Evolutionary conservation across 2,888 invertebrate species (phyloP).

Genomic region (Caenorhabditis doughertyi): DNA sequence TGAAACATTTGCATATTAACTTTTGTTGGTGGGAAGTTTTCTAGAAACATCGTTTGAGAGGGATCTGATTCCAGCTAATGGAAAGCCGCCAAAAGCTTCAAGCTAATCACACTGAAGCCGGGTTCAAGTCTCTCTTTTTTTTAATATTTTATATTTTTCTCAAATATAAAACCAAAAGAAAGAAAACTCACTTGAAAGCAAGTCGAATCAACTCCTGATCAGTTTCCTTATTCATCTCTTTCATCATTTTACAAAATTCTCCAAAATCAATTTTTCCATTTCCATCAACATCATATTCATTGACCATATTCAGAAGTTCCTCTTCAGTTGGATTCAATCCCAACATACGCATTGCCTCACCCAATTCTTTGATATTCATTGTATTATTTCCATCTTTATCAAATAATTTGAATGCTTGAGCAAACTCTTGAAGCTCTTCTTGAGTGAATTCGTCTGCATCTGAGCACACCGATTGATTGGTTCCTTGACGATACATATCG

Average conservation of each 20-base stretch:
- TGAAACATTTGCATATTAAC: constrained; percentile 6
- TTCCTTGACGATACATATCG: constrained; percentile 81
- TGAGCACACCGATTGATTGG: constrained; percentile 77
- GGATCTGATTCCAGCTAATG: no score
- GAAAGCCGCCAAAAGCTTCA: no score
- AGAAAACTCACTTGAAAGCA: constrained; percentile 80
- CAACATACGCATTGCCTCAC: constrained; percentile 82
- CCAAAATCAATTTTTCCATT: constrained; percentile 83
- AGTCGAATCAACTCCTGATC: constrained; percentile 83
- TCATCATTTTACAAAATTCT: constrained; percentile 83
- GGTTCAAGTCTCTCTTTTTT: no score
- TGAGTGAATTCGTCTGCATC: constrained; percentile 82
- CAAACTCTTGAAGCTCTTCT: constrained; percentile 83
- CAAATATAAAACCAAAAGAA: not conserved
- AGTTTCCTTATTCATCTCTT: constrained; percentile 83
- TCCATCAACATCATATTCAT: constrained; percentile 82
- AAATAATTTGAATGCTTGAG: constrained; percentile 83
- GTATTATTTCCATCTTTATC: constrained; percentile 83
- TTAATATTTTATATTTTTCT: no score
- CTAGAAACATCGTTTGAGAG: no score
- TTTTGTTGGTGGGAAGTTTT: no score
- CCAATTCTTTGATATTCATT: constrained; percentile 83
- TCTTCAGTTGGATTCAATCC: constrained; percentile 83
- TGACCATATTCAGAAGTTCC: constrained; percentile 68
- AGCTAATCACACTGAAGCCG: no score